Conservation (phyloP, 1,140 invertebrate genomes). For the Lanistes nyassanus region DNA sequence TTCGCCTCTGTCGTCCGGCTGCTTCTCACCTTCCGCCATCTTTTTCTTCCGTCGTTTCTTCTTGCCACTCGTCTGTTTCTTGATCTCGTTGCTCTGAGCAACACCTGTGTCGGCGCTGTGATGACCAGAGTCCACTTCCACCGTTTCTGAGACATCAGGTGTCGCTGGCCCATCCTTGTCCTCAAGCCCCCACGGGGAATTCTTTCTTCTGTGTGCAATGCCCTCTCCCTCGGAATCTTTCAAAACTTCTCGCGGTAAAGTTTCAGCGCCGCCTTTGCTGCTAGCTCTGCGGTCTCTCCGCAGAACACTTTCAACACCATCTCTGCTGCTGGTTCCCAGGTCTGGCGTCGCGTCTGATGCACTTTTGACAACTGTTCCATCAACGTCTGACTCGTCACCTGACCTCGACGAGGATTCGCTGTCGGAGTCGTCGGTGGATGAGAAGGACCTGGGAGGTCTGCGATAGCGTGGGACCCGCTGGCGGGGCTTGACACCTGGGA, state of each 20-base stretch:
- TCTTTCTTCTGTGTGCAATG: neutral
- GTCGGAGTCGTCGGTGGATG: neutral
- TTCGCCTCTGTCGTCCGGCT: neutral
- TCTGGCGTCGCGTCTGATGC: constrained; percentile 5
- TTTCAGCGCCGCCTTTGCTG: neutral
- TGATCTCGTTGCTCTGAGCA: neutral
- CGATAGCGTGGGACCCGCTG: constrained; percentile 31
- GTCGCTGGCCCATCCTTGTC: neutral
- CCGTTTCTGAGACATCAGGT: neutral
- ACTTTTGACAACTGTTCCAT: neutral
- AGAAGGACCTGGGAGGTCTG: constrained; percentile 30
- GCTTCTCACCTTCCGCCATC: neutral
- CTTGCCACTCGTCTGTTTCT: neutral
- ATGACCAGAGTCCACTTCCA: neutral
- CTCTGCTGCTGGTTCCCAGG: neutral
- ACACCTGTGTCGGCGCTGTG: neutral
- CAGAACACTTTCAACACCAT: neutral
- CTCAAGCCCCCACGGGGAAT: neutral
- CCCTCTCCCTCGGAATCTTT: neutral
- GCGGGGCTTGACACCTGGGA: constrained; percentile 40
- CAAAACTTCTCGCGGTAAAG: neutral
- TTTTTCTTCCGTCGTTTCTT: constrained; percentile 9
- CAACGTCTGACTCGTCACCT: constrained; percentile 13
- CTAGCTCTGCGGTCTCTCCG: neutral
- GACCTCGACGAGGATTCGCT: neutral